Base-by-base conservation (phyloP, 1,140 invertebrate species). In the Oryzaephilus surinamensis region DNA sequence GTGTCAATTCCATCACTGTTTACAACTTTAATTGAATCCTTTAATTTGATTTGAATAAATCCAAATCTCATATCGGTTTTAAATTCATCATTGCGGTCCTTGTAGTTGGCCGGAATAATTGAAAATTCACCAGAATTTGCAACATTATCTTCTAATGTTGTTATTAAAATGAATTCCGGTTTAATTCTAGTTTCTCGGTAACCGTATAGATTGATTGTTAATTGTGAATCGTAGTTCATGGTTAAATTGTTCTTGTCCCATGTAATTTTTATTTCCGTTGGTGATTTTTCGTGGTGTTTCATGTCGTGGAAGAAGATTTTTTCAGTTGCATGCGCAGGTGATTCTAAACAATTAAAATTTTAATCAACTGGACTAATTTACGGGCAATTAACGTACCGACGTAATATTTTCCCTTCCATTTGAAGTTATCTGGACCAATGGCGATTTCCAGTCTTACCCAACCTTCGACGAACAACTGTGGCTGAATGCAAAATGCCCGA, bases 351-450 rank as follows among this genome's bases (percentile, higher is more conserved):
- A 51, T 26, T 29, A 38, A 43, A 21, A 34, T 23, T 6, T 1
- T 23, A 15, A 26, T 21, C 4, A 18, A 7, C 5, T 17, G n/a
- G 17, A 41, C 17, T 14, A 16, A 32, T 31, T 20, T 18, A 29
- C 4, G 17, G 20, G 12, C 8, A 27, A 13, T 13, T 10, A 17
- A 65, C 72, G 74, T 72, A 89, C 86, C 86, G 29, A 95, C 80
- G 58, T 91, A 92, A 62, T 80, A 94, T 70, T 79, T 82, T 51
- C 90, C 89, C 54, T 88, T 89, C 85, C 90, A 96, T 50, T 91
- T 81, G 58, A 79, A 89, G 13, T 73, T 75, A 50, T 81, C 84
- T 23, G 78, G 84, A 36, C 85, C 84, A 28, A 93, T 77, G 3
- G 86, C 80, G 13, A 95, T 77, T 49, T 87, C 81, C 44, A 97